Conservation (phyloP, 2,797 vertebrate genomes). For the Rhadinocentrus ornatus region DNA sequence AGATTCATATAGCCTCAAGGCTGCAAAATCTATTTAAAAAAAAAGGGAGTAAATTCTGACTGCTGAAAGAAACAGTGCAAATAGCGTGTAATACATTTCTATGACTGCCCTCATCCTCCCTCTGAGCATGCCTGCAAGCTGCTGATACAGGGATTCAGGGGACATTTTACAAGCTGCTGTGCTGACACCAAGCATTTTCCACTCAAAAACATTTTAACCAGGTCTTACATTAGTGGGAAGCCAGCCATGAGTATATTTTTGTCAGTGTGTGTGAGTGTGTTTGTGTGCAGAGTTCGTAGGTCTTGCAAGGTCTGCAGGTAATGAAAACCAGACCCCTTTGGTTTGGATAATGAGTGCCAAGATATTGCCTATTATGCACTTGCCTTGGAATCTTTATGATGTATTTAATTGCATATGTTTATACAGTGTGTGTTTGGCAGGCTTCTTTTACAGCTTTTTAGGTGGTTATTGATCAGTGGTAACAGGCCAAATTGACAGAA, state of each 20-base stretch:
- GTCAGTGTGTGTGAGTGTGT: conserved; percentile 15
- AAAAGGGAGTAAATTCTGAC: conserved; percentile 25
- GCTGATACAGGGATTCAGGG: conserved; percentile 64
- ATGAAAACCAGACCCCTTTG: conserved; percentile 71
- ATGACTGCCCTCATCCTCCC: conserved; percentile 15
- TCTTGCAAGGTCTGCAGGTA: conserved; percentile 57
- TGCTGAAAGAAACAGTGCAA: conserved; percentile 30
- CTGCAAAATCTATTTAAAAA: not conserved
- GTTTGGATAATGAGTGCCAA: conserved; percentile 62
- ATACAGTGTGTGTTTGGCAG: not conserved
- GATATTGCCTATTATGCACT: conserved; percentile 70
- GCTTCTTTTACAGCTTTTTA: conserved; percentile 39
- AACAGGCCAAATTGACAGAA: conserved; percentile 51
- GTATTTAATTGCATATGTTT: conserved; percentile 62
- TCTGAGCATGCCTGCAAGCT: conserved; percentile 46
- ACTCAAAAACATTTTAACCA: conserved; percentile 67
- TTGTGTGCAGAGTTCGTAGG: conserved; percentile 22
- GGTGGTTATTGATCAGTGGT: conserved; percentile 65
- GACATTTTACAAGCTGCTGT: conserved; percentile 62
- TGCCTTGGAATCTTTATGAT: conserved; percentile 71
- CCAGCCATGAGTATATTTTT: conserved; percentile 40
- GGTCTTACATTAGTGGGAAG: conserved; percentile 70
- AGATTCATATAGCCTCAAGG: conserved; percentile 40
- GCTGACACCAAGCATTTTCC: conserved; percentile 72
- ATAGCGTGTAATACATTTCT: conserved; percentile 45